Percentiles rank a stretch among this genome's conserved stretches.
These are phyloP conservation scores for Andricus grossulariae DNA, from an alignment of 1,140 invertebrate genomes.

Conservation along the genomic window DNA sequence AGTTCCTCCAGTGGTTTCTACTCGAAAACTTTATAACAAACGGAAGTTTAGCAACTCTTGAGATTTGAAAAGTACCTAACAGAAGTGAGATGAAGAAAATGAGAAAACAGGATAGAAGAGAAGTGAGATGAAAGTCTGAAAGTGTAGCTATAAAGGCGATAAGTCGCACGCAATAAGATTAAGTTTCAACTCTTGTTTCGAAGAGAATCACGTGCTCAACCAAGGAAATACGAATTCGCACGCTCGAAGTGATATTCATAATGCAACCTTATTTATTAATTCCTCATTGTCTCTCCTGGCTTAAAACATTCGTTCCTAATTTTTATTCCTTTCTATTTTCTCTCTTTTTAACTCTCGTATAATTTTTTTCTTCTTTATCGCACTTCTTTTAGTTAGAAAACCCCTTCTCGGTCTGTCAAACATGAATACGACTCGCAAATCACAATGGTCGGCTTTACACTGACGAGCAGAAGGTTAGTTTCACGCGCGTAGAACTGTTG, in stretches of 20 bases:
- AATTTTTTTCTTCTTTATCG: conserved; percentile 10
- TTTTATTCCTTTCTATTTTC: conserved; percentile 38
- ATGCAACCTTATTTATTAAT: conserved; percentile 70
- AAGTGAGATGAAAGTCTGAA: conserved; percentile 57
- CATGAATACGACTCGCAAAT: conserved; percentile 46
- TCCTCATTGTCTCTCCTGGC: conserved; percentile 67
- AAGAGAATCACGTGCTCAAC: conserved; percentile 57
- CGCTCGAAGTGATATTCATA: conserved; percentile 73
- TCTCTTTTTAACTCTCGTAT: conserved; percentile 38
- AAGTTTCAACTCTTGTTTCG: conserved; percentile 57
- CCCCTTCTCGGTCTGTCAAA: conserved; percentile 50
- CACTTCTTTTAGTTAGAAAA: conserved; percentile 12
- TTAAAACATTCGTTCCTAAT: conserved; percentile 30
- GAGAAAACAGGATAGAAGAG: not conserved
- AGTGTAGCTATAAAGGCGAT: conserved; percentile 48
- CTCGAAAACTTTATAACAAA: too few species aligned
- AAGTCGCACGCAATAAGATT: conserved; percentile 60
- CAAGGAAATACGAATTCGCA: conserved; percentile 70
- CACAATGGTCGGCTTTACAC: too few species aligned
- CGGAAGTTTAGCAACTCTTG: not conserved
- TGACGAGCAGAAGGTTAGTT: too few species aligned
- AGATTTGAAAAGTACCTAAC: not conserved
- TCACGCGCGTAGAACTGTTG: too few species aligned
- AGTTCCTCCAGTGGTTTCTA: too few species aligned
- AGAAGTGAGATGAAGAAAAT: not conserved